A percentile compares a stretch with the other conserved stretches of the same genome.
phyloP scores from a whole-genome alignment of 1,140 invertebrate genomes.

The Conus ventricosus region DNA sequence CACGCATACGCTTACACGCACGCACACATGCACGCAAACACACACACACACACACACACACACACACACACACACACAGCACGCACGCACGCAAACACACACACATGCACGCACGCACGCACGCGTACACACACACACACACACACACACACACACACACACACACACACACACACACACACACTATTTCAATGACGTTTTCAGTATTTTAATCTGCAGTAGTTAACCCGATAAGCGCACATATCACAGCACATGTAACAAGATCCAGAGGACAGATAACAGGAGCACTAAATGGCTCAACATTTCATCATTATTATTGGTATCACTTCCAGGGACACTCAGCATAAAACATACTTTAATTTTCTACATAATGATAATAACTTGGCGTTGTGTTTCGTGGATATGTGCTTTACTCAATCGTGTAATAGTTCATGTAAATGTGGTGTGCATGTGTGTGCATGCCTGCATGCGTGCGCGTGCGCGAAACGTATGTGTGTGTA shows the following conservation, averaged over 20 bases:
- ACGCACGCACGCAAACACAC: conserved; percentile 1
- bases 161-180: conserved; percentile 25
- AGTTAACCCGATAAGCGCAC: not conserved
- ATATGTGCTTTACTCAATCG: too few relatives aligned
- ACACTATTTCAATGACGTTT: not conserved
- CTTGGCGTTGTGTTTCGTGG: too few relatives aligned
- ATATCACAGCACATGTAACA: not conserved
- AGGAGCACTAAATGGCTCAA: too few relatives aligned
- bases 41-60: conserved; percentile 23
- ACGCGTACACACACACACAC: not conserved
- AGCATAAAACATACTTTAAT: too few relatives aligned
- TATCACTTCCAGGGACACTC: too few relatives aligned
- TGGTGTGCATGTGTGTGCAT: too few relatives aligned
- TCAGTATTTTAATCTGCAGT: too few relatives aligned
- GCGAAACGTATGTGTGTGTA: too few relatives aligned
- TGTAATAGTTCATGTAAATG: too few relatives aligned
- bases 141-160: not conserved
- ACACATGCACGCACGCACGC: not conserved
- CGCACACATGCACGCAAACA: conserved; percentile 19
- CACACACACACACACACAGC: not conserved
- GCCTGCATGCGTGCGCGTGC: too few relatives aligned
- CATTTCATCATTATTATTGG: too few relatives aligned
- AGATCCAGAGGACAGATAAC: not conserved
- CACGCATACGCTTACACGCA: not conserved
- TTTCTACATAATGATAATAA: too few relatives aligned